phyloP scores from a whole-genome alignment of 2,888 invertebrate species.

The Bugulina stolonifera region DNA sequence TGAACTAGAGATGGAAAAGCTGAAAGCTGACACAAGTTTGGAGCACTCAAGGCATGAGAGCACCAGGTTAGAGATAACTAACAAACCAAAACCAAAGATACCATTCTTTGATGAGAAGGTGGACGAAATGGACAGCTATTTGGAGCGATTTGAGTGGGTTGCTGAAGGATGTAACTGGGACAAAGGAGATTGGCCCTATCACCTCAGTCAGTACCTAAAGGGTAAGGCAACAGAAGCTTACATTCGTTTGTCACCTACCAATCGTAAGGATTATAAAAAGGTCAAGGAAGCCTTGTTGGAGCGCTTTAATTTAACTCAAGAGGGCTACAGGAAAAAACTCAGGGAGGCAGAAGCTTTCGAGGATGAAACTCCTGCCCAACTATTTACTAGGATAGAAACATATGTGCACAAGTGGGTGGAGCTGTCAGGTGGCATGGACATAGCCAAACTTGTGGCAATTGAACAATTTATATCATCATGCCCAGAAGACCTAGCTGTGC shows the following conservation, averaged over 20 bases:
- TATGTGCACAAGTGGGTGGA: conserved; percentile 16
- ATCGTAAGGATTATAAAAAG: background rate
- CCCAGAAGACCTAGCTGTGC: conserved; percentile 6
- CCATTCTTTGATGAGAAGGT: conserved; percentile 24
- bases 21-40: conserved; percentile 14
- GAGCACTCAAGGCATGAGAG: conserved; percentile 17
- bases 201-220: conserved; percentile 19
- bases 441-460: background rate
- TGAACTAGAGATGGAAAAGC: background rate
- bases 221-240: conserved; percentile 22
- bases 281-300: conserved; percentile 14
- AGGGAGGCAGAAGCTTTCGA: conserved; percentile 2
- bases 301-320: background rate
- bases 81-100: conserved; percentile 19
- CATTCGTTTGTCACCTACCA: background rate
- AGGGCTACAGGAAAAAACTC: conserved; percentile 24
- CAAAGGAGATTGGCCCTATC: conserved; percentile 7
- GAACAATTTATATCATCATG: conserved; percentile 23
- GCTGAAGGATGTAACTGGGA: conserved; percentile 10
- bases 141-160: conserved; percentile 17
- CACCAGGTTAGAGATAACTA: background rate
- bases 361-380: conserved; percentile 4
- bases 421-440: conserved; percentile 1
- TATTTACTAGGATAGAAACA: background rate
- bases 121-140: conserved; percentile 17